Conservation (phyloP, 2,797 vertebrate species). For the Notoglanidium macrostoma region DNA sequence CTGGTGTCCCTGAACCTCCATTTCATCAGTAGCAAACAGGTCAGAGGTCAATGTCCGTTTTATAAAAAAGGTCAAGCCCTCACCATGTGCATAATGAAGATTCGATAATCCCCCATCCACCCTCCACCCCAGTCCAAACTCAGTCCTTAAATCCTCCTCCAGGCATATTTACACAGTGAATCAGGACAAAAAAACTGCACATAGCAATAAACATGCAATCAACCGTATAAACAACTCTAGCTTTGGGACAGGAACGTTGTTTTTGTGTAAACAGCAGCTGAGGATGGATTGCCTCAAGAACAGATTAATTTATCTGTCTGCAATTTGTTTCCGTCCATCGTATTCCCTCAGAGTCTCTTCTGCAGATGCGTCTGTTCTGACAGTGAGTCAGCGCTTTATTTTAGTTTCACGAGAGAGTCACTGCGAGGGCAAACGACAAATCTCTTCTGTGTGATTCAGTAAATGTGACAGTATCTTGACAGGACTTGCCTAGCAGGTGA, state of each 20-base stretch:
- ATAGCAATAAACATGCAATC: slow-evolving; percentile 68
- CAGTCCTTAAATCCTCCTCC: slow-evolving; percentile 25
- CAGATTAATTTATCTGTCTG: slow-evolving; percentile 63
- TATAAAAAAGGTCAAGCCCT: slow-evolving; percentile 73
- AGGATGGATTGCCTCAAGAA: slow-evolving; percentile 30
- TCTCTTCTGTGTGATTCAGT: slow-evolving; percentile 65
- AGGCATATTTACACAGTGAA: slow-evolving; percentile 22
- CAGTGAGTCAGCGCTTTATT: slow-evolving; percentile 53
- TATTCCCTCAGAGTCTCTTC: slow-evolving; percentile 57
- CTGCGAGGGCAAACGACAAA: slow-evolving; percentile 61
- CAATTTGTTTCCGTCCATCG: slow-evolving; percentile 67
- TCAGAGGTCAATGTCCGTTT: slow-evolving; percentile 70
- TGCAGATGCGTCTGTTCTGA: slow-evolving; percentile 64
- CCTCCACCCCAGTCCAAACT: slow-evolving; percentile 29
- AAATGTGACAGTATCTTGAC: slow-evolving; percentile 59
- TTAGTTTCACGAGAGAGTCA: slow-evolving; percentile 60
- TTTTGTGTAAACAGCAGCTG: slow-evolving; percentile 41
- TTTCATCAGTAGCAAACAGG: slow-evolving; percentile 69
- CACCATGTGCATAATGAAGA: slow-evolving; percentile 60
- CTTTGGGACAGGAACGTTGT: slow-evolving; percentile 44
- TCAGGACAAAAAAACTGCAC: slow-evolving; percentile 47
- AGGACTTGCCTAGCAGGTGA: slow-evolving; percentile 59
- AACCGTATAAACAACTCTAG: slow-evolving; percentile 63
- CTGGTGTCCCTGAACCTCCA: slow-evolving; percentile 59
- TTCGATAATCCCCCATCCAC: slow-evolving; percentile 66